These are phyloP conservation scores for Scaptomyza caliginosa DNA, from an alignment of 2,888 invertebrate genomes.

Conservation along the genomic window DNA sequence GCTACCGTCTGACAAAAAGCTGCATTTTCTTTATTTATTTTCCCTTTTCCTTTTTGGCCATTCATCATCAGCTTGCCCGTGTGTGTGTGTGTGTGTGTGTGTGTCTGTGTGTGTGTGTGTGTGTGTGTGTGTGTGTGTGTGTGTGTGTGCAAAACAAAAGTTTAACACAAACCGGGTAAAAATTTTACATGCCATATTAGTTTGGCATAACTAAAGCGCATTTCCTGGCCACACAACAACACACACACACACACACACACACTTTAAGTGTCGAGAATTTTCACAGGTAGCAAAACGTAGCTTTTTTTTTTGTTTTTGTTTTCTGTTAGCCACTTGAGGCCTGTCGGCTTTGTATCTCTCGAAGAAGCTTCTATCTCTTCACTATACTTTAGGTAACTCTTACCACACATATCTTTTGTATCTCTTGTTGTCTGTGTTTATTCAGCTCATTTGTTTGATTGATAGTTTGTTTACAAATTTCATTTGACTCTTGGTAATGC, in stretches of 20 bases:
- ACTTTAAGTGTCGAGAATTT: conserved; percentile 9
- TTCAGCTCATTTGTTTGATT: conserved; percentile 65
- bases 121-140: not conserved
- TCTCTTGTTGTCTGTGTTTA: conserved; percentile 40
- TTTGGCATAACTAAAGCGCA: conserved; percentile 58
- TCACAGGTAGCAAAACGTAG: conserved; percentile 52
- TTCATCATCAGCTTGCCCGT: conserved; percentile 45
- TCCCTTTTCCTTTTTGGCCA: conserved; percentile 29
- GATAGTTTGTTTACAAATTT: conserved; percentile 79
- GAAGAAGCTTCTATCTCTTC: conserved; percentile 30
- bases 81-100: not conserved
- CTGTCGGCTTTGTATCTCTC: conserved; percentile 39
- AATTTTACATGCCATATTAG: conserved; percentile 51
- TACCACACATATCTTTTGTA: not conserved
- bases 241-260: not conserved
- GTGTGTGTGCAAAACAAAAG: conserved; percentile 24
- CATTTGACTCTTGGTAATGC: conserved; percentile 48
- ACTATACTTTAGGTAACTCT: conserved; percentile 1
- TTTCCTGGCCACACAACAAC: conserved; percentile 59
- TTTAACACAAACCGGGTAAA: conserved; percentile 24
- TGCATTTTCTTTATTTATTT: conserved; percentile 42
- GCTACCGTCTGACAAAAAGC: conserved; percentile 49
- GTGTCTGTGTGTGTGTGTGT: not conserved
- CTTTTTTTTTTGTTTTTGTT: conserved; percentile 27
- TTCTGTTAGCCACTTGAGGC: conserved; percentile 49